These are phyloP conservation scores for Mycalesis mineus DNA, from an alignment of 2,888 invertebrate genomes.

Conservation along the genomic window DNA sequence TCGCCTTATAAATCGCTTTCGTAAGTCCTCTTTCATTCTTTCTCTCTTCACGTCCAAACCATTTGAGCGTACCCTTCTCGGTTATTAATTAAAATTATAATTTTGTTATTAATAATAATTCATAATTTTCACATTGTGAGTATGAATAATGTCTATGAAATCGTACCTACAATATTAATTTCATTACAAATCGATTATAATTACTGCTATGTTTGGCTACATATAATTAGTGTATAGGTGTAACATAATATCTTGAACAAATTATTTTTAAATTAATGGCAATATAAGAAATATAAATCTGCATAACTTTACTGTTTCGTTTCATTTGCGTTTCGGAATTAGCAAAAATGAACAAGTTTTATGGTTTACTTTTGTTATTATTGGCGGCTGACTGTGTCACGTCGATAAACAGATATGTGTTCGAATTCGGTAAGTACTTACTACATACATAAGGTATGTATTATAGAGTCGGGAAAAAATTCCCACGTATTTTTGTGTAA, in stretches of 20 bases:
- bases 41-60: no score
- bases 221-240: not conserved
- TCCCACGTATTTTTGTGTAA: no score
- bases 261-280: conserved; percentile 7
- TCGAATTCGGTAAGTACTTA: conserved; percentile 22
- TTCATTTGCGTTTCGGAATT: not conserved
- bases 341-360: not conserved
- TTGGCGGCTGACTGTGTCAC: conserved; percentile 1
- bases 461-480: no score
- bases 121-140: no score
- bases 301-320: not conserved
- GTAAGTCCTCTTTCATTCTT: no score
- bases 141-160: not conserved
- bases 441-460: no score
- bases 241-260: conserved; percentile 10
- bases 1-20: no score
- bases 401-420: not conserved
- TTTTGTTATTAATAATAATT: no score
- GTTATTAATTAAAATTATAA: no score
- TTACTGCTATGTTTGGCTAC: not conserved
- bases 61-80: no score
- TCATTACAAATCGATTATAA: not conserved
- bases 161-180: not conserved
- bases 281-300: not conserved
- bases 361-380: conserved; percentile 3